Evolutionary conservation across 2,888 invertebrate species (phyloP).

Genomic region (Netelia inedita): DNA sequence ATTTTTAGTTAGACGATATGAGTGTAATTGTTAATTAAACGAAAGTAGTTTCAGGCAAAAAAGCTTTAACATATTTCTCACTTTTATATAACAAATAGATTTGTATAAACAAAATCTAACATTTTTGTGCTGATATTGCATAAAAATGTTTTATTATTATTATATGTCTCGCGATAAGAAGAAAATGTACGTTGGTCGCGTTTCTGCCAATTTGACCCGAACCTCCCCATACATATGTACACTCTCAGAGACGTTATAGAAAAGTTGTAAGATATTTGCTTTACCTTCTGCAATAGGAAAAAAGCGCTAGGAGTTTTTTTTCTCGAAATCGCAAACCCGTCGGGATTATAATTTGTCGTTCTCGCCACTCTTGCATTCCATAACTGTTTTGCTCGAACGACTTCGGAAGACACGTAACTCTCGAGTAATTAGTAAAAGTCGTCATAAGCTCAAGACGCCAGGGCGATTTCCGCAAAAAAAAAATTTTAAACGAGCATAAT

Average conservation of each 20-base stretch:
- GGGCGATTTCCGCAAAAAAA: neutral
- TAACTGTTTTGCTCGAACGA: neutral
- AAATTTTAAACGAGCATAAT: neutral
- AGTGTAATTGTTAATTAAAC: too few species aligned
- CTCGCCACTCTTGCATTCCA: neutral
- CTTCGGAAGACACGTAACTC: neutral
- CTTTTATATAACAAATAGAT: too few species aligned
- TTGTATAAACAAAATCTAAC: too few species aligned
- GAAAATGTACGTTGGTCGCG: too few species aligned
- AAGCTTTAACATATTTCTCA: too few species aligned
- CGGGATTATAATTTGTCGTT: neutral
- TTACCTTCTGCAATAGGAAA: neutral
- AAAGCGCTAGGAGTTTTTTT: neutral
- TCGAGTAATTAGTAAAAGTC: neutral
- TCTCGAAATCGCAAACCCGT: neutral
- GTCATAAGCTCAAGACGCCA: neutral
- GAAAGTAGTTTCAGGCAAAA: too few species aligned
- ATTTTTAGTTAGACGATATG: too few species aligned
- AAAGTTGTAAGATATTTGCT: constrained; percentile 7
- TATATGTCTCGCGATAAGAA: too few species aligned
- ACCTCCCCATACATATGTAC: neutral
- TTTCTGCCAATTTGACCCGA: too few species aligned
- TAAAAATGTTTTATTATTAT: too few species aligned
- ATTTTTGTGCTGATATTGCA: too few species aligned
- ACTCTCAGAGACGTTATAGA: constrained; percentile 2